Percentiles rank a stretch among this genome's conserved stretches.
phyloP scores from a whole-genome alignment of 2,888 invertebrate species.

The Caenorhabditis sinica region DNA sequence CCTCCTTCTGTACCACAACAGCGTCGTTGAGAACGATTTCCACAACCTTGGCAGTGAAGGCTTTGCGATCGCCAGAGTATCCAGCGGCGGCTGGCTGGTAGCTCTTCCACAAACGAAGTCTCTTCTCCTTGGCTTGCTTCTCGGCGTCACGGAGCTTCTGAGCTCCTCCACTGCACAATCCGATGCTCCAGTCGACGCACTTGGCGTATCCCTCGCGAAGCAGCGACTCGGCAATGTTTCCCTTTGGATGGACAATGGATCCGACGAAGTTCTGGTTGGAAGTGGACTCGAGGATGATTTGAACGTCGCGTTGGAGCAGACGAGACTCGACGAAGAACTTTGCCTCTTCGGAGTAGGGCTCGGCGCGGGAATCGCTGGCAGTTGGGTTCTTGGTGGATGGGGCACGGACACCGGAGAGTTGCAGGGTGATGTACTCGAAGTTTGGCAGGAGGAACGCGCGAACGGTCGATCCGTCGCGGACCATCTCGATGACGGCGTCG shows the following conservation, averaged over 20 bases:
- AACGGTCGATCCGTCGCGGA: slow-evolving; percentile 96
- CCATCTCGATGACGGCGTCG: slow-evolving; percentile 94
- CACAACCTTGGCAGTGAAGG: slow-evolving; percentile 84
- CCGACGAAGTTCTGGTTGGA: slow-evolving; percentile 96
- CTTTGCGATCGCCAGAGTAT: slow-evolving; percentile 72
- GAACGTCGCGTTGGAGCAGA: slow-evolving; percentile 93
- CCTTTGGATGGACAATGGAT: slow-evolving; percentile 91
- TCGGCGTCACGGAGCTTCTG: slow-evolving; percentile 92
- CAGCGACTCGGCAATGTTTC: slow-evolving; percentile 95
- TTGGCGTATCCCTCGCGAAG: slow-evolving; percentile 93
- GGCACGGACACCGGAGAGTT: slow-evolving; percentile 92
- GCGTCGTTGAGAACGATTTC: slow-evolving; percentile 97
- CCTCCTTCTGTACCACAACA: slow-evolving; percentile 90
- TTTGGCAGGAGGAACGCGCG: slow-evolving; percentile 93
- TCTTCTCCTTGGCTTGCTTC: slow-evolving; percentile 91
- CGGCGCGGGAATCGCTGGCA: slow-evolving; percentile 85
- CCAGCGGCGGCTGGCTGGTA: slow-evolving; percentile 87
- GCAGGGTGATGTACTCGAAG: slow-evolving; percentile 93
- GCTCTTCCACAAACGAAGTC: slow-evolving; percentile 93
- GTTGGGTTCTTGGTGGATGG: slow-evolving; percentile 67
- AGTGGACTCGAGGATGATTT: slow-evolving; percentile 92
- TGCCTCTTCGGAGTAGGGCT: slow-evolving; percentile 92
- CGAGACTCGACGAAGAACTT: slow-evolving; percentile 94
- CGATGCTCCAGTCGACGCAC: slow-evolving; percentile 95
- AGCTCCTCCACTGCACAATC: slow-evolving; percentile 90